Conservation (phyloP, 2,888 invertebrate genomes). For the Caenorhabditis doughertyi region DNA sequence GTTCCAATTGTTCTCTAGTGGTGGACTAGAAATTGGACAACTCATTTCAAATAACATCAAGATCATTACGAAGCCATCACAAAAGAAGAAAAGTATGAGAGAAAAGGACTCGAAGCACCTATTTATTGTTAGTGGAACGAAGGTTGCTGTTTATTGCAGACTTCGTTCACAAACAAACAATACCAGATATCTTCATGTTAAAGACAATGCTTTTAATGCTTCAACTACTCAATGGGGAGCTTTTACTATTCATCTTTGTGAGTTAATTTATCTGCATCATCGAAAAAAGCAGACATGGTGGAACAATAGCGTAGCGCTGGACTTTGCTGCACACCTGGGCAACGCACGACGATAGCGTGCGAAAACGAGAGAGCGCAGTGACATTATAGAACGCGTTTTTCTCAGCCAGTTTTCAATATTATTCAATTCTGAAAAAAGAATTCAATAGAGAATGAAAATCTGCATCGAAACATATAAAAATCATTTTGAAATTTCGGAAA, state of each 20-base stretch:
- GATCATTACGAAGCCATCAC: constrained; percentile 98
- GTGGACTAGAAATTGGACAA: constrained; percentile 97
- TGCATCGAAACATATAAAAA: no score
- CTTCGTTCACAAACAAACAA: constrained; percentile 99
- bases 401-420: constrained; percentile 2
- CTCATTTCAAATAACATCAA: constrained; percentile 99
- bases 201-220: constrained; percentile 98
- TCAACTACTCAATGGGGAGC: no score
- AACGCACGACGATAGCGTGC: no score
- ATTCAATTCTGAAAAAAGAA: no score
- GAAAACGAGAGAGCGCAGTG: no score
- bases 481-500: no score
- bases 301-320: no score
- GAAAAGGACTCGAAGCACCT: constrained; percentile 91
- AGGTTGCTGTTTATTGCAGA: constrained; percentile 98
- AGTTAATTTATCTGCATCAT: no score
- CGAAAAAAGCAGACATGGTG: no score
- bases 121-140: constrained; percentile 99
- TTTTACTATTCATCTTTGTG: no score
- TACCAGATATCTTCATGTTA: constrained; percentile 97
- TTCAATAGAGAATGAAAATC: no score
- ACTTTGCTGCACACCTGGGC: no score
- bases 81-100: constrained; percentile 99
- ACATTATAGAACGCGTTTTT: constrained; percentile 96
- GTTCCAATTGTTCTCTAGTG: constrained; percentile 99